Base-by-base conservation (phyloP, 2,113 vertebrate species). In the Fulmarus glacialis region DNA sequence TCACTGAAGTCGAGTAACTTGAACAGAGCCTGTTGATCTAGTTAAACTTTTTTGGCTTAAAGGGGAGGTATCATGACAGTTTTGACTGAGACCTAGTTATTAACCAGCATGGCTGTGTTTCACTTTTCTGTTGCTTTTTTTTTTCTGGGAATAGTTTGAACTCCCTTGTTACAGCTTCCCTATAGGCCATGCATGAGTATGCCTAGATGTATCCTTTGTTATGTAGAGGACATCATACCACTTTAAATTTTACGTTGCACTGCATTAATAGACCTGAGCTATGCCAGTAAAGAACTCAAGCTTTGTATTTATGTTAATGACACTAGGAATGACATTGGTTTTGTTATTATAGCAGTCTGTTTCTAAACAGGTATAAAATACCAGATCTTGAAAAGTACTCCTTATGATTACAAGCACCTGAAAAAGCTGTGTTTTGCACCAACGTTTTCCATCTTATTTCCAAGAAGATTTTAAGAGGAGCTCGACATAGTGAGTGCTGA, bases 141-240 rank as follows among this genome's bases (percentile, higher is more conserved):
- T 8, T 8, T 13, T 14, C 32, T 64, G 19, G 42, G 15, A 87
- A 34, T n/a, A 70, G 34, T 26, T 92, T 79, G 59, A 75, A 59
- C 34, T 93, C 8, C 7, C 4, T 22, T 36, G 10, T 8, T 48
- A 4, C 34, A 42, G 9, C 14, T 73, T 84, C 20, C 12, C 40
- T 56, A 2, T 18, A 32, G 6, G 26, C 11, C 36, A 23, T 56
- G 26, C 2, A 8, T 45, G 22, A 67, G 8, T 45, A 42, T 70
- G 29, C 18, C 9, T 52, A n/a, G 12, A 13, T 80, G 32, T 40
- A 32, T 45, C 20, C 48, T 74, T 26, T 74, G 16, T 30, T 63
- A 47, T 4, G 6, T 7, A 53, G 14, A 71, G n/a, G 45, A 12
- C 2, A 0, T 15, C 9, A 43, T 22, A 32, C 17, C 8, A 21